These are phyloP conservation scores for Paramisgurnus dabryanus DNA, from an alignment of 2,113 vertebrate species.

Conservation along the genomic window DNA sequence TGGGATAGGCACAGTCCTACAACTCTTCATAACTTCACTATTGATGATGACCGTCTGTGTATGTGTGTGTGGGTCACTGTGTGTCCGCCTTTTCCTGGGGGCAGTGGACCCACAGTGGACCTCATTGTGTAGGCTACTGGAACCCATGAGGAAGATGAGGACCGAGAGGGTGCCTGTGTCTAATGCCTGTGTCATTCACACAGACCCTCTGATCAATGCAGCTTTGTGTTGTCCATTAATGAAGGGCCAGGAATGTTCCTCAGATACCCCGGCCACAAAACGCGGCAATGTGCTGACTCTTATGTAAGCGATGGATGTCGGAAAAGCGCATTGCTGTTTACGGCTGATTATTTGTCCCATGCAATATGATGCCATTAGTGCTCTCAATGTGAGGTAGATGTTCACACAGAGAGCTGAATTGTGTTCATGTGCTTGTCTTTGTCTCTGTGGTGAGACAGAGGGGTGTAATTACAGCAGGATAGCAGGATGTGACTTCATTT, in stretches of 20 bases:
- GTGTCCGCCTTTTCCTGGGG: conserved; percentile 51
- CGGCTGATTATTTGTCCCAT: neutral
- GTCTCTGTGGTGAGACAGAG: neutral
- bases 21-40: conserved; percentile 37
- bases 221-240: conserved; percentile 49
- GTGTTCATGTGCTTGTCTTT: neutral
- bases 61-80: conserved; percentile 47
- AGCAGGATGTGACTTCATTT: conserved; percentile 27
- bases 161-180: conserved; percentile 46
- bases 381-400: neutral
- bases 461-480: conserved; percentile 13
- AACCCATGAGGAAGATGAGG: conserved; percentile 37
- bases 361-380: neutral
- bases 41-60: conserved; percentile 42
- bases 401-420: too few relatives aligned
- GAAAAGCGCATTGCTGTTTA: conserved; percentile 15
- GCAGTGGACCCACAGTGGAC: conserved; percentile 45
- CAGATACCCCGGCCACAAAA: conserved; percentile 14
- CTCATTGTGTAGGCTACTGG: conserved; percentile 40
- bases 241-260: conserved; percentile 32
- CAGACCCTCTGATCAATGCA: conserved; percentile 47
- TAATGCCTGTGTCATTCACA: conserved; percentile 45
- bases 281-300: neutral
- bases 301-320: conserved; percentile 25
- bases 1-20: conserved; percentile 31